A percentile compares a stretch with the other conserved stretches of the same genome.
These are phyloP conservation scores for Sebastes hopkinsi DNA, from an alignment of 2,797 vertebrate genomes.

Conservation along the genomic window DNA sequence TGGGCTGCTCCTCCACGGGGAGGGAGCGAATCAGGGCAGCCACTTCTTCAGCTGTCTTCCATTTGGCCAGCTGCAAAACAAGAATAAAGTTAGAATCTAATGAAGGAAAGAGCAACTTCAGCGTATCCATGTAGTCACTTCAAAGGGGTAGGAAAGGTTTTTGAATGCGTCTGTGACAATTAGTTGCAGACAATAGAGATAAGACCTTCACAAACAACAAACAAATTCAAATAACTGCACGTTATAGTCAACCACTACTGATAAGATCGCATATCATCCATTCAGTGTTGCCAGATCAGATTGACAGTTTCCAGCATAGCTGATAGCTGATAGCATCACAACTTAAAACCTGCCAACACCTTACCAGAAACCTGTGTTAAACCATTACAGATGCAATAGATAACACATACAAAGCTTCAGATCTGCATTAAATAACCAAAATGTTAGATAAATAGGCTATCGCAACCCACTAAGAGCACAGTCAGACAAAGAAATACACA, in stretches of 20 bases:
- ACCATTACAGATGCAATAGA: too few relatives aligned
- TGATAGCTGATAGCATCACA: too few relatives aligned
- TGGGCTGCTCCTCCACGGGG: conserved; percentile 98
- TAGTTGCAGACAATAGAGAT: not conserved
- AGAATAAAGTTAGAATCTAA: not conserved
- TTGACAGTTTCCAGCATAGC: too few relatives aligned
- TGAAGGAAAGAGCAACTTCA: not conserved
- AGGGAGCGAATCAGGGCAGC: conserved; percentile 98
- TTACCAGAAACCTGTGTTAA: too few relatives aligned
- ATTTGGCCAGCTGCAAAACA: conserved; percentile 91
- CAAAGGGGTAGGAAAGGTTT: not conserved
- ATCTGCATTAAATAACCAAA: too few relatives aligned
- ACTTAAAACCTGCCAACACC: too few relatives aligned
- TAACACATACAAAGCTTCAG: too few relatives aligned
- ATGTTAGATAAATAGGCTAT: too few relatives aligned
- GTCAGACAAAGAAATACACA: too few relatives aligned
- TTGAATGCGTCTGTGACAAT: not conserved
- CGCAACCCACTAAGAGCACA: too few relatives aligned
- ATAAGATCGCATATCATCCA: not conserved
- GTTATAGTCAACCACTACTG: not conserved
- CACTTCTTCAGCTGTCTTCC: conserved; percentile 99
- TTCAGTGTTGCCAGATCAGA: too few relatives aligned
- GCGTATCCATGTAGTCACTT: not conserved
- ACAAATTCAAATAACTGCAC: not conserved
- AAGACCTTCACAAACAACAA: not conserved